Evolutionary conservation across 2,888 invertebrate species (phyloP).

Genomic region (Drosophila mimica): DNA sequence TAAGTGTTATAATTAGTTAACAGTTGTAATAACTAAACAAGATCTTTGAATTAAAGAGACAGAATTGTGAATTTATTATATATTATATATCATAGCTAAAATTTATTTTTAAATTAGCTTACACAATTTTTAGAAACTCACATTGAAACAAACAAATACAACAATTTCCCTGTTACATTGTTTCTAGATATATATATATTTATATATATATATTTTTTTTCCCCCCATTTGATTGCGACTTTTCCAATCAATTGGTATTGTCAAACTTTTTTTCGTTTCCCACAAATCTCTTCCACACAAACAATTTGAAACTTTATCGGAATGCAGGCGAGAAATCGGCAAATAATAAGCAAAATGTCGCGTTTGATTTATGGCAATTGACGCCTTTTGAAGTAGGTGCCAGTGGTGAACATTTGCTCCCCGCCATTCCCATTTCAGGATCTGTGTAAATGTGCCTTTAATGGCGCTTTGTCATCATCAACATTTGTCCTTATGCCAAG

Average conservation of each 20-base stretch:
- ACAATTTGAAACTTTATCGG: conserved; percentile 41
- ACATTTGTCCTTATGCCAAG: conserved; percentile 78
- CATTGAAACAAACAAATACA: background rate
- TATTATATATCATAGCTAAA: background rate
- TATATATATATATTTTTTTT: background rate
- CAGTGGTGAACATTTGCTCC: conserved; percentile 1
- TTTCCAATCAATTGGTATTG: conserved; percentile 52
- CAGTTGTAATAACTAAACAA: background rate
- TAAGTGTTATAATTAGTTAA: background rate
- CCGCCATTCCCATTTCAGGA: conserved; percentile 13
- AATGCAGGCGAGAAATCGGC: conserved; percentile 58
- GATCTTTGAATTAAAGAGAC: background rate
- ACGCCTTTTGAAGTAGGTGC: conserved; percentile 56
- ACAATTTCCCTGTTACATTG: background rate
- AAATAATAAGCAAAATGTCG: conserved; percentile 78
- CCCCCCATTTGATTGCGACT: conserved; percentile 21
- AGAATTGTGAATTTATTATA: background rate
- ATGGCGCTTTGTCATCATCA: conserved; percentile 83
- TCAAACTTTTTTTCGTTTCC: conserved; percentile 24
- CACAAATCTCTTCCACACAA: conserved; percentile 53
- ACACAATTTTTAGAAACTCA: background rate
- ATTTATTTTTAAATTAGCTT: background rate
- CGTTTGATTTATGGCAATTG: conserved; percentile 77
- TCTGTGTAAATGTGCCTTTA: conserved; percentile 80
- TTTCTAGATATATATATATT: background rate